Percentiles rank a stretch among this genome's conserved stretches.
phyloP scores from a whole-genome alignment of 2,113 vertebrate genomes.

The Melanotaenia duboulayi region DNA sequence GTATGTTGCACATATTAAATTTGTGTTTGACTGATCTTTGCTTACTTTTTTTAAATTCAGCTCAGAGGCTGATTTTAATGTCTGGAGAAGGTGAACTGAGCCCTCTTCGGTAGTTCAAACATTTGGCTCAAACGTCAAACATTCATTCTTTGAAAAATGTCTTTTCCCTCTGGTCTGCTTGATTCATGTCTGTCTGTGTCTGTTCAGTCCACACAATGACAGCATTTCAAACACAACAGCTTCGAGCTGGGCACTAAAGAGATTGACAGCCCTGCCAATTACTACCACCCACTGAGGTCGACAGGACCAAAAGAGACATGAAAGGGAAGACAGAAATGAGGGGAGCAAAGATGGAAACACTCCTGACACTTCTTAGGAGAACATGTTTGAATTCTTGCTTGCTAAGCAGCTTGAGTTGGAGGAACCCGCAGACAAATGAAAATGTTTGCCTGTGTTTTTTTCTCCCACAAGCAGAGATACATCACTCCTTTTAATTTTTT shows the following conservation, averaged over 20 bases:
- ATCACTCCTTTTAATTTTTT: constrained; percentile 55
- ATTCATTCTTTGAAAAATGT: neutral
- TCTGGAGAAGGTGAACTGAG: constrained; percentile 8
- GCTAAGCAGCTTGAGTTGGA: constrained; percentile 47
- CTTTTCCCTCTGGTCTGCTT: neutral
- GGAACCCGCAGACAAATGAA: constrained; percentile 66
- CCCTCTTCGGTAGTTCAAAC: constrained; percentile 11
- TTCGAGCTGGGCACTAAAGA: constrained; percentile 36
- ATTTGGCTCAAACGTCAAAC: constrained; percentile 28
- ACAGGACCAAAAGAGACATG: constrained; percentile 38
- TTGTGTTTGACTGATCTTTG: neutral
- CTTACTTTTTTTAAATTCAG: neutral
- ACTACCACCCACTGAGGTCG: constrained; percentile 56
- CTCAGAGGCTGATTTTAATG: constrained; percentile 15
- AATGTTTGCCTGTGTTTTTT: constrained; percentile 50
- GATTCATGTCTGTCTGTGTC: constrained; percentile 40
- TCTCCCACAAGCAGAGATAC: constrained; percentile 32
- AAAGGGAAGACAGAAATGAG: constrained; percentile 27
- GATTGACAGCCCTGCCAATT: constrained; percentile 61
- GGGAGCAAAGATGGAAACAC: constrained; percentile 47
- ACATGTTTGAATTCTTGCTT: constrained; percentile 69
- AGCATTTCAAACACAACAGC: constrained; percentile 51
- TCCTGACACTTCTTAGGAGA: constrained; percentile 57
- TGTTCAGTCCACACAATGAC: constrained; percentile 41
- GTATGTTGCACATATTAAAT: neutral